These are phyloP conservation scores for Megamerina dolium DNA, from an alignment of 2,888 invertebrate species.

Conservation along the genomic window DNA sequence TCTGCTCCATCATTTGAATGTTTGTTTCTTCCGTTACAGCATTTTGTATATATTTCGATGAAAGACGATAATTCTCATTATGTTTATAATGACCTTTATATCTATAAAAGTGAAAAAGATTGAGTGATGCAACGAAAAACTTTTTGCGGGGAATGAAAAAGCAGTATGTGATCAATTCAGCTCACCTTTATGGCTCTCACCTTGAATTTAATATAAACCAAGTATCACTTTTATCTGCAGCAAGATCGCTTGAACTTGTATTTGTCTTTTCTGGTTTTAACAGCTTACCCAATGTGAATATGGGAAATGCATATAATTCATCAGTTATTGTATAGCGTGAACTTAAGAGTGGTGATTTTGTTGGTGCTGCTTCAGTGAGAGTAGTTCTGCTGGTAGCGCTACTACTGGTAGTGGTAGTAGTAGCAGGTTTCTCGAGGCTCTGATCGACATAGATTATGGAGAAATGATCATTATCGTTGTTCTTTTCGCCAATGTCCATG, in stretches of 20 bases:
- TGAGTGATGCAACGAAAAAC: no score
- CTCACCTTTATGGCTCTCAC: slow-evolving; percentile 19
- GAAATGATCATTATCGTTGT: slow-evolving; percentile 22
- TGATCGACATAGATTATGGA: slow-evolving; percentile 36
- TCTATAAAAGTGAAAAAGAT: slow-evolving; percentile 20
- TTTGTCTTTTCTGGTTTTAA: slow-evolving; percentile 16
- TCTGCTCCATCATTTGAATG: no score
- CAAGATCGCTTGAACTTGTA: background rate
- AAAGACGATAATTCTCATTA: slow-evolving; percentile 15
- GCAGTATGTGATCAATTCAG: background rate
- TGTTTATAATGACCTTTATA: slow-evolving; percentile 33
- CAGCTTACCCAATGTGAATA: slow-evolving; percentile 35
- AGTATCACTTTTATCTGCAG: slow-evolving; percentile 19
- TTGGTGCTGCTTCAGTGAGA: slow-evolving; percentile 9
- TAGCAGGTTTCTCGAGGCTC: slow-evolving; percentile 28
- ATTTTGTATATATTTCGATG: slow-evolving; percentile 24
- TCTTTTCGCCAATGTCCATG: no score
- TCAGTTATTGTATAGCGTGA: slow-evolving; percentile 30
- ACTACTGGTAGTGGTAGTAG: slow-evolving; percentile 8
- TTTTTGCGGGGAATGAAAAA: background rate
- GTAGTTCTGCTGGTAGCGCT: background rate
- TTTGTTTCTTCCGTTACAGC: slow-evolving; percentile 6
- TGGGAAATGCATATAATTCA: slow-evolving; percentile 35
- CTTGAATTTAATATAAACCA: slow-evolving; percentile 41
- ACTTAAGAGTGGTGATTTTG: slow-evolving; percentile 20